Base-by-base conservation (phyloP, 2,113 vertebrate species). In the Chauna torquata region DNA sequence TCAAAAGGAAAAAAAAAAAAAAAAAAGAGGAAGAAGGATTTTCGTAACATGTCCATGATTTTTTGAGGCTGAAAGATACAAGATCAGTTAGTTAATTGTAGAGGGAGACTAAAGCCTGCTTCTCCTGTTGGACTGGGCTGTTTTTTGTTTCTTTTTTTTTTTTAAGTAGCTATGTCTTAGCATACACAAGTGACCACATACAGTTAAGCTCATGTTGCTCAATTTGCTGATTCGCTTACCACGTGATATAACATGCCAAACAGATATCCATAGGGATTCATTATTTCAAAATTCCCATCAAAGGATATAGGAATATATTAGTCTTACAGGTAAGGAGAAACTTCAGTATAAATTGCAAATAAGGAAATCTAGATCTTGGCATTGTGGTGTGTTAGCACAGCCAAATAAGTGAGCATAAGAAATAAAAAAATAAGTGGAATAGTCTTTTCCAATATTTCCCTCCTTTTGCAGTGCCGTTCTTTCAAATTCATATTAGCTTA, bases 281-380 rank as follows among this genome's bases (percentile, higher is more conserved):
- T 78, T 81, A n/a, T 86, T 96, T 81, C 42, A 88, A 76, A 95
- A 91, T 40, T 92, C 16, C 8, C 11, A 83, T 45, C 44, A 93
- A 95, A 82, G 3, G 1, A 87, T 79, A 76, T 23, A 71, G 58
- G 30, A 92, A 86, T 76, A 84, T 82, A 69, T 40, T 72, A 65
- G 16, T 71, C 30, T 75, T 66, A 81, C 4, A 88, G 28, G 40
- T 75, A 89, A 95, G 34, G 11, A 79, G 8, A 18, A 62, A 79
- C 16, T 12, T 80, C 58, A 89, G 30, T 34, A 12, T 54, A 25
- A 91, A 86, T 72, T 40, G 16, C 72, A 42, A 88, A 52, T 90
- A 14, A 82, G 65, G 28, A 65, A 82, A 72, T 78, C 32, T 68
- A 77, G 44, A 81, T 77, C 64, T 15, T 86, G 42, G 40, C n/a